Percentiles rank a stretch among this genome's conserved stretches.
Conservation (phyloP, 2,113 vertebrate species). For the Hydropotes inermis region DNA sequence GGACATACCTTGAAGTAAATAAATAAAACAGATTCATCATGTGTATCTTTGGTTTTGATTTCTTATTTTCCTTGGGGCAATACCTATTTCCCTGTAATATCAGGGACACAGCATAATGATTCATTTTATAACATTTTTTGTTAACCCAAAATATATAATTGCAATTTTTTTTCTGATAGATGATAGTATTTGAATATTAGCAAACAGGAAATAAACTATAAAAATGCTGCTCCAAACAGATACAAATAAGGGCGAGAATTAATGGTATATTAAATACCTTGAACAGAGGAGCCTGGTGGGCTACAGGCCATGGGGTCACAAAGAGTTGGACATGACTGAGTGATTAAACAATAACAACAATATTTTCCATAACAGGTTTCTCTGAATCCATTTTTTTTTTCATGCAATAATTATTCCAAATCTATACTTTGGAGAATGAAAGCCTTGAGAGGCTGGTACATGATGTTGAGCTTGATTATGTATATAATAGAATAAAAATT, state of each 20-base stretch:
- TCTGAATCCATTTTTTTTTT: neutral
- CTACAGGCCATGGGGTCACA: neutral
- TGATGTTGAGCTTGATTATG: constrained; percentile 11
- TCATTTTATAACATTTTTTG: neutral
- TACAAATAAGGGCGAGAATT: neutral
- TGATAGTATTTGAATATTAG: neutral
- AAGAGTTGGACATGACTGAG: neutral
- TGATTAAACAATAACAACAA: neutral
- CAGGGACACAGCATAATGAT: neutral
- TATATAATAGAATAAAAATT: neutral
- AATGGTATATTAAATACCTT: neutral
- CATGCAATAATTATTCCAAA: constrained; percentile 6
- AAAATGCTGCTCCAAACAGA: neutral
- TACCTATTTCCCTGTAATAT: neutral
- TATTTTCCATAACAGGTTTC: neutral
- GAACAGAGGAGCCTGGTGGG: neutral
- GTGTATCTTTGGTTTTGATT: neutral
- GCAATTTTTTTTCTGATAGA: neutral
- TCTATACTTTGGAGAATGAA: neutral
- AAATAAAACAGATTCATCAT: neutral
- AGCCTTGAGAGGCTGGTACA: neutral
- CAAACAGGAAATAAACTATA: neutral
- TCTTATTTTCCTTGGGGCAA: neutral
- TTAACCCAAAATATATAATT: neutral
- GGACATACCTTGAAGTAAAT: neutral